Conservation (phyloP, 2,888 invertebrate species). For the Eupeodes latifasciatus region DNA sequence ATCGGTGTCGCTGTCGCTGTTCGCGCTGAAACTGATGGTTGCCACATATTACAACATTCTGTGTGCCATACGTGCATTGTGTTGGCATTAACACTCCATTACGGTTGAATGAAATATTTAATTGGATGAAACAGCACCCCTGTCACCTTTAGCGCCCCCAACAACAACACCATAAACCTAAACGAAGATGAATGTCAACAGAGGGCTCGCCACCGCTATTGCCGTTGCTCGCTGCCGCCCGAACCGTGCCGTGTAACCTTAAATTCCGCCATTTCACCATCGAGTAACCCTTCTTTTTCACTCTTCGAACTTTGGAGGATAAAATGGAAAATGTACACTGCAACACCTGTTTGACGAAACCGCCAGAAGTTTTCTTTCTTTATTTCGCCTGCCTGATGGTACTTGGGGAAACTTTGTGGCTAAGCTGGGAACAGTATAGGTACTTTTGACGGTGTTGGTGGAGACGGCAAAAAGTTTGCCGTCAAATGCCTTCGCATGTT, state of each 20-base stretch:
- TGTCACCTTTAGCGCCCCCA: constrained; percentile 13
- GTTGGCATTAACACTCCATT: constrained; percentile 72
- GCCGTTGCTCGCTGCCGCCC: no score
- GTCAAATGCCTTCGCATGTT: constrained; percentile 73
- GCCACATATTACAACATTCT: constrained; percentile 41
- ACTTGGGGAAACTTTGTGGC: constrained; percentile 70
- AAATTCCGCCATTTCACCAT: constrained; percentile 28
- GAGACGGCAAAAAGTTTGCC: constrained; percentile 60
- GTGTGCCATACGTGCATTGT: constrained; percentile 70
- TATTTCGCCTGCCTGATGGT: constrained; percentile 22
- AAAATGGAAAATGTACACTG: neutral
- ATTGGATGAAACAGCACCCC: constrained; percentile 67
- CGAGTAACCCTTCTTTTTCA: constrained; percentile 19
- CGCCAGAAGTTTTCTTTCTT: constrained; percentile 60
- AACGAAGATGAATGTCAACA: constrained; percentile 55
- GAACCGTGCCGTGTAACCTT: constrained; percentile 16
- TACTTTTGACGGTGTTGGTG: neutral
- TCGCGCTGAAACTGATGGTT: constrained; percentile 46
- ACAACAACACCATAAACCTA: neutral
- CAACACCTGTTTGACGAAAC: constrained; percentile 73
- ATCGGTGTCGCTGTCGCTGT: constrained; percentile 34
- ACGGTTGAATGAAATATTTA: constrained; percentile 73
- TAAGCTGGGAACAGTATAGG: constrained; percentile 52
- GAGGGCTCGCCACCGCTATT: neutral
- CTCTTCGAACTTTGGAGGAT: neutral